Conservation (phyloP, 1,140 invertebrate species). For the Neotoxoptera formosana region DNA sequence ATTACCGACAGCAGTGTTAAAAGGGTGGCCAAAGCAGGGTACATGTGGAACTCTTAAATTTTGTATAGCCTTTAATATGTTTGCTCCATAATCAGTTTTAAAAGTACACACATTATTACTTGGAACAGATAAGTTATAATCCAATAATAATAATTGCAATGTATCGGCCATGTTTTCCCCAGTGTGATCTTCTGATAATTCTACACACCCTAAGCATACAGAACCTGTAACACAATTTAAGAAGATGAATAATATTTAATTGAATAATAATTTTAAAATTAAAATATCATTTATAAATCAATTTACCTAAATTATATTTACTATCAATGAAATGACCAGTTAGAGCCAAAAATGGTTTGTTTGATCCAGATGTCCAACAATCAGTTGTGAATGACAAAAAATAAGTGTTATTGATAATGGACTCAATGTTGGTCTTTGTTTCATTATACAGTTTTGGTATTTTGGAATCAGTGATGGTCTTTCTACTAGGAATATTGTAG, state of each 20-base stretch:
- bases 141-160: neutral
- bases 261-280: neutral
- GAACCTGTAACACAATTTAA: neutral
- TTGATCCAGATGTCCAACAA: constrained; percentile 13
- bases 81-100: neutral
- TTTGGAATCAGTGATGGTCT: no score
- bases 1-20: neutral
- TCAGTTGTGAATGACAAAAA: constrained; percentile 14
- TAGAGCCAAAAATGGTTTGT: constrained; percentile 2
- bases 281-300: neutral
- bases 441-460: no score
- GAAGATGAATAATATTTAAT: neutral
- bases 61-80: neutral
- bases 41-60: neutral
- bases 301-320: constrained; percentile 16
- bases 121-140: neutral
- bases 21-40: neutral
- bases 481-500: no score
- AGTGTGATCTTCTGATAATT: neutral
- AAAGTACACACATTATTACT: neutral
- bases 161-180: neutral
- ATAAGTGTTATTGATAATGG: no score
- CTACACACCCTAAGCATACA: neutral
- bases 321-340: constrained; percentile 14
- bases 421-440: no score